phyloP scores from a whole-genome alignment of 1,140 invertebrate genomes.

The Papilio polytes region DNA sequence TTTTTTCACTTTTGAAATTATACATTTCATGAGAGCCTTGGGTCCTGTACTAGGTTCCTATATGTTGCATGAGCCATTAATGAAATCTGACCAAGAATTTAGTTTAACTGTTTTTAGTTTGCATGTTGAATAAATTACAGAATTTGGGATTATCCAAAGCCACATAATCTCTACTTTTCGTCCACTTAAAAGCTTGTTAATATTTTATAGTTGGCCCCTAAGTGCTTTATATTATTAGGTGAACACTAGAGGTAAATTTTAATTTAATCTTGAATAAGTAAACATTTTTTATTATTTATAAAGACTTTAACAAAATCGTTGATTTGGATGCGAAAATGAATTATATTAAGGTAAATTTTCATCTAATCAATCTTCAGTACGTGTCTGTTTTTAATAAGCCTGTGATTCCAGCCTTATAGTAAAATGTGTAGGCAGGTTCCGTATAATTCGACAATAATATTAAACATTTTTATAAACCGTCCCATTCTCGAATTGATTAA shows the following conservation, averaged over 20 bases:
- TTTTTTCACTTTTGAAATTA: too few species aligned
- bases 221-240: background rate
- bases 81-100: too few species aligned
- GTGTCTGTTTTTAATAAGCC: too few species aligned
- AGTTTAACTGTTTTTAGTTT: background rate
- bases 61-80: too few species aligned
- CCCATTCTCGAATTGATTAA: background rate
- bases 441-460: too few species aligned
- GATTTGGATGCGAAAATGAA: background rate
- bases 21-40: too few species aligned
- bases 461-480: background rate
- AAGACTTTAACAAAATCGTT: too few species aligned
- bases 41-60: too few species aligned
- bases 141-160: background rate
- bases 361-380: too few species aligned
- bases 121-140: background rate
- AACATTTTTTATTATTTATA: too few species aligned
- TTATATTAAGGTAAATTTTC: background rate
- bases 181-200: background rate
- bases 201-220: background rate
- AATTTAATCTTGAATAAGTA: background rate
- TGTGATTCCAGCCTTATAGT: too few species aligned
- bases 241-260: background rate
- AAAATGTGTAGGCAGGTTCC: too few species aligned
- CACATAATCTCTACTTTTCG: background rate